Percentiles rank a stretch among this genome's conserved stretches.
Conservation (phyloP, 2,888 invertebrate species). For the Chrysomela aeneicollis region DNA sequence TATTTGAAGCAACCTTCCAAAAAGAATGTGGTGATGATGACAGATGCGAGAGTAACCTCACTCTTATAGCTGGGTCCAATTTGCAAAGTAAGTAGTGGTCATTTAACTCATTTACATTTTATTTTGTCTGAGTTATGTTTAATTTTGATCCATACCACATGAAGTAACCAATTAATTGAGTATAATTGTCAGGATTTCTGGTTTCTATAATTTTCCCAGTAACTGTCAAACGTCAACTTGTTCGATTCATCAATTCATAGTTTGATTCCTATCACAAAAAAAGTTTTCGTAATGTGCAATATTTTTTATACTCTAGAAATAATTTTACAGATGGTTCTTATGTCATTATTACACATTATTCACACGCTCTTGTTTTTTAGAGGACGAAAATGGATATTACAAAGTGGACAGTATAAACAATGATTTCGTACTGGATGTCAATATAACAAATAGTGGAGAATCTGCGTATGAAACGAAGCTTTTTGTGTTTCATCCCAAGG, state of each 20-base stretch:
- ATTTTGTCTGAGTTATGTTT: no score
- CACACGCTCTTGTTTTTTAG: conserved; percentile 47
- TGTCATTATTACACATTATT: no score
- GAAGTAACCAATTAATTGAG: no score
- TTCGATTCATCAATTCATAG: no score
- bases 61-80: conserved; percentile 68
- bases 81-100: conserved; percentile 55
- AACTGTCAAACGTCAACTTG: no score
- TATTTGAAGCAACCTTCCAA: conserved; percentile 85
- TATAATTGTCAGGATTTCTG: no score
- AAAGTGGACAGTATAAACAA: conserved; percentile 68
- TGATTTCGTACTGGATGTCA: conserved; percentile 78
- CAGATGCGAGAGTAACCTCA: conserved; percentile 83
- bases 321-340: no score
- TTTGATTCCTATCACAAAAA: no score
- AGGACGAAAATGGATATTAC: conserved; percentile 52
- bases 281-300: no score
- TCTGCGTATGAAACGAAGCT: conserved; percentile 90
- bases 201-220: no score
- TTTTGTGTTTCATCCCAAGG: conserved; percentile 77
- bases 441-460: conserved; percentile 81
- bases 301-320: no score
- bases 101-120: background rate
- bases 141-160: no score
- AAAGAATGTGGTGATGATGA: conserved; percentile 92